These are phyloP conservation scores for Strigamia maritima DNA, from an alignment of 2,888 invertebrate genomes.

Conservation along the genomic window DNA sequence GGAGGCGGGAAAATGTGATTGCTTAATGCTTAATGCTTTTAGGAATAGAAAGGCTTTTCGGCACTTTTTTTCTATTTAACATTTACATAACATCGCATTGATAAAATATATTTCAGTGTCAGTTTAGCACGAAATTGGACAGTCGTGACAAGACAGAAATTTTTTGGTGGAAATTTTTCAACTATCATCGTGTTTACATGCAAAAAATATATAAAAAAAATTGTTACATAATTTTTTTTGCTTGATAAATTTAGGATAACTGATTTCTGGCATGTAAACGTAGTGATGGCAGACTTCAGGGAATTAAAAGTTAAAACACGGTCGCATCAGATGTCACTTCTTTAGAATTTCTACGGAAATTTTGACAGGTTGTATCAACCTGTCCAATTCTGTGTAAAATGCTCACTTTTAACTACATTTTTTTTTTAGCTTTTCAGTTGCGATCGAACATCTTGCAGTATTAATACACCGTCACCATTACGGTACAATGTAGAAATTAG, in stretches of 20 bases:
- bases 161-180: neutral
- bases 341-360: neutral
- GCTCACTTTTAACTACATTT: neutral
- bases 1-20: neutral
- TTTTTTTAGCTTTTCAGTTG: neutral
- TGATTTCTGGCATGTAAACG: too few relatives aligned
- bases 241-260: too few relatives aligned
- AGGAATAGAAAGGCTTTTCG: neutral
- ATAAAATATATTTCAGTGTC: too few relatives aligned
- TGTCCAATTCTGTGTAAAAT: neutral
- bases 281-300: too few relatives aligned
- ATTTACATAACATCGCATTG: too few relatives aligned
- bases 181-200: neutral
- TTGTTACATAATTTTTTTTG: too few relatives aligned
- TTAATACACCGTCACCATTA: neutral
- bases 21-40: neutral
- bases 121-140: neutral
- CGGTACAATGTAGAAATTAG: neutral
- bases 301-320: neutral
- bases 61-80: neutral
- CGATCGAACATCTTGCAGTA: neutral
- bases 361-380: neutral
- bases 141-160: neutral
- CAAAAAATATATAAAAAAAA: too few relatives aligned
- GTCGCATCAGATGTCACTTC: neutral